Conservation (phyloP, 1,140 invertebrate species). For the Rhynchophorus ferrugineus region DNA sequence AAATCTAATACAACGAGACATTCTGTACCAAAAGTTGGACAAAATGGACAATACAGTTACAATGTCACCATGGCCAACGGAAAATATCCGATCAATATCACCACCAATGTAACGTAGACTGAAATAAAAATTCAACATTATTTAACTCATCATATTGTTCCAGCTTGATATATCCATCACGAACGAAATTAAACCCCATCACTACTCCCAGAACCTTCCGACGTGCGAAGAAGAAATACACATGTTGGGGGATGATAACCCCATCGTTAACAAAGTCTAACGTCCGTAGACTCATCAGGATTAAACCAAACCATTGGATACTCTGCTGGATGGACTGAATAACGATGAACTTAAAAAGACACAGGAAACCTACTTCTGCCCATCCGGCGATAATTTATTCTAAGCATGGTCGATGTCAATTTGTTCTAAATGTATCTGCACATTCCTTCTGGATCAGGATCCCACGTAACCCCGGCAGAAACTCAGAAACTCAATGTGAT, state of each 20-base stretch:
- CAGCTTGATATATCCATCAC: conserved; percentile 7
- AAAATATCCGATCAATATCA: conserved; percentile 13
- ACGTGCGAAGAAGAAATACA: conserved; percentile 17
- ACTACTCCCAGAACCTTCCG: conserved; percentile 13
- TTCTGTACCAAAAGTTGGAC: conserved; percentile 7
- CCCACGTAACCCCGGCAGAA: too few species aligned
- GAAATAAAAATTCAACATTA: not conserved
- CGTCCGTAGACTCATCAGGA: too few species aligned
- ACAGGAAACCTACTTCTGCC: too few species aligned
- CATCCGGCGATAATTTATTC: too few species aligned
- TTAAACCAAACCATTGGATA: too few species aligned
- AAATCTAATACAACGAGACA: conserved; percentile 1
- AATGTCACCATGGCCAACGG: conserved; percentile 18
- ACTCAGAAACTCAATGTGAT: too few species aligned
- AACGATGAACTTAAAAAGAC: too few species aligned
- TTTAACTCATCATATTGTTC: not conserved
- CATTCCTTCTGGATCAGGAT: too few species aligned
- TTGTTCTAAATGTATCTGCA: too few species aligned
- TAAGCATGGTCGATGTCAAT: too few species aligned
- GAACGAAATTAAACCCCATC: conserved; percentile 8
- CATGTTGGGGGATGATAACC: conserved; percentile 6
- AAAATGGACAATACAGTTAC: conserved; percentile 10
- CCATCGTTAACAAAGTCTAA: not conserved
- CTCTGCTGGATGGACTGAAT: too few species aligned
- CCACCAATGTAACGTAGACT: conserved; percentile 20